Base-by-base conservation (phyloP, 64 coral and sea anemone species). In the Trachythela sp. region DNA sequence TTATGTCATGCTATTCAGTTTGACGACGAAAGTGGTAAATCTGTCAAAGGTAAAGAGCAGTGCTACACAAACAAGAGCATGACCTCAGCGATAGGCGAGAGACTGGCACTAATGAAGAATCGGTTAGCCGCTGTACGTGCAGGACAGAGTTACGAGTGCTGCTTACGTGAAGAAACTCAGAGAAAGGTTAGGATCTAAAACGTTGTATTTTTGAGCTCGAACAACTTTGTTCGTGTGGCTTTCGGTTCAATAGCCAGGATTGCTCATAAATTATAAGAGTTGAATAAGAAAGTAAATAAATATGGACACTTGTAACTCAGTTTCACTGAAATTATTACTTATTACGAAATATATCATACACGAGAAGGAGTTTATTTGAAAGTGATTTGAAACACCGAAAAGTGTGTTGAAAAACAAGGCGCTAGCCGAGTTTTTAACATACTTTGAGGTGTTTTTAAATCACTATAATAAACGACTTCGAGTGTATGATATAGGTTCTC, bases 61-160 rank as follows among this genome's bases (percentile, higher is more conserved):
- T 35, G 32, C 37, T 37, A 37, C 10, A 35, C 75, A 9, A 37
- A 14, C 30, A 80, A 80, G 9, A 38, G 37, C 18, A 80, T 80
- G 75, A 17, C 75, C 9, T 8, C 37, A 36, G 75, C 17, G 20
- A 80, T 80, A 29, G 75, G 75, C 30, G 75, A 1, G 0, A 35
- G 37, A 80, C 75, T 80, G 75, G 8, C 75, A 35, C 37, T 39
- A 80, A 80, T 39, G 75, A 30, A 80, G 37, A 39, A 80, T 80
- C 75, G 75, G 0, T 7, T 80, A 37, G 75, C 37, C 2, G 75
- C 75, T 37, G 75, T 36, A 80, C 75, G 75, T 0, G 75, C 75
- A 29, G 75, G 75, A 39, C 75, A 80, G 75, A 80, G 75, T 20
- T 80, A 80, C 75, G 75, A 36, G 20, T 13, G 37, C 30, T 80